Evolutionary conservation across 2,888 invertebrate genomes (phyloP).

Genomic region (Drosophila mercatorum): DNA sequence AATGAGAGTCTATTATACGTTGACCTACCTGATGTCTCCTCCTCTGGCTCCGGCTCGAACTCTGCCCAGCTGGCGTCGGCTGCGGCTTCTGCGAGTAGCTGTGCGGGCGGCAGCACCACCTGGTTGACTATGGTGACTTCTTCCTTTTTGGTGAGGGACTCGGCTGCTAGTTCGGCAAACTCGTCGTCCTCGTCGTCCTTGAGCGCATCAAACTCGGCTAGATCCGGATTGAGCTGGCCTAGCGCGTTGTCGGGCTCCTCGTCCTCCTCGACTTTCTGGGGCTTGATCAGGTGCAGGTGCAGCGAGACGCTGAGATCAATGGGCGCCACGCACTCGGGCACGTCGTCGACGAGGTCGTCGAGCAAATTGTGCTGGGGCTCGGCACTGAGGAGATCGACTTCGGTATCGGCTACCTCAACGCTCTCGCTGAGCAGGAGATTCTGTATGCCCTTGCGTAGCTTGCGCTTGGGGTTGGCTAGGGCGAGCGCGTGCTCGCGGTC

Average conservation of each 20-base stretch:
- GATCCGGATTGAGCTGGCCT: conserved; percentile 71
- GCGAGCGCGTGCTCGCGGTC: conserved; percentile 89
- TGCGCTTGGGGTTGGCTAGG: conserved; percentile 84
- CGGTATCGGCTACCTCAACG: conserved; percentile 85
- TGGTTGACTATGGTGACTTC: conserved; percentile 84
- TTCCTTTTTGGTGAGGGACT: conserved; percentile 88
- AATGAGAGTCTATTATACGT: background rate
- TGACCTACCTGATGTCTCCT: conserved; percentile 38
- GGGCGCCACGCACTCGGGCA: conserved; percentile 87
- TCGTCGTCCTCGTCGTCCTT: conserved; percentile 90
- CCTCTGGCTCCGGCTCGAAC: conserved; percentile 85
- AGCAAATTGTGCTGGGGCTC: conserved; percentile 88
- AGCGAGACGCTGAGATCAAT: conserved; percentile 90
- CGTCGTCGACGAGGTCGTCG: conserved; percentile 90
- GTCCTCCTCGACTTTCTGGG: conserved; percentile 79
- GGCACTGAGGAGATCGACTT: conserved; percentile 68
- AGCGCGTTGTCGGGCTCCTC: conserved; percentile 35
- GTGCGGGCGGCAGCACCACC: conserved; percentile 83
- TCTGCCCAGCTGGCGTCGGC: conserved; percentile 88
- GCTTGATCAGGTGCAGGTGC: conserved; percentile 86
- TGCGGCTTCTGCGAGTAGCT: conserved; percentile 85
- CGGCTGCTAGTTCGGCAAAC: conserved; percentile 91
- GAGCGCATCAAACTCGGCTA: conserved; percentile 86
- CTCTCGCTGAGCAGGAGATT: conserved; percentile 89
- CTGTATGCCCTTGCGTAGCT: conserved; percentile 88